Evolutionary conservation across 2,113 vertebrate genomes (phyloP), one percentile per base, ranked within the genome.

Genomic region (Ia io): DNA sequence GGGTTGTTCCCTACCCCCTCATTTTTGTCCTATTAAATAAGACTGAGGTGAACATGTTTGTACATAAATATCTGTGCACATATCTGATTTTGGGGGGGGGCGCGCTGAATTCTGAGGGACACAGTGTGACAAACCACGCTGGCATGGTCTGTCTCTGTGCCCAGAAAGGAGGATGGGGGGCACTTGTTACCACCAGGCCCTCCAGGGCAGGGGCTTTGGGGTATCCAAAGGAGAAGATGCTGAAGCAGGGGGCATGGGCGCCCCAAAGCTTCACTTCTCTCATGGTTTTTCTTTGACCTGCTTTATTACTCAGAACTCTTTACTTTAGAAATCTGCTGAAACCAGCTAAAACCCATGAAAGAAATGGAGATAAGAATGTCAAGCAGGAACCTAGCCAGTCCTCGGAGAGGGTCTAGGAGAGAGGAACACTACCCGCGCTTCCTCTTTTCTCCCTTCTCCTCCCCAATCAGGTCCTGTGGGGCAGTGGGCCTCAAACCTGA

Each of bases 401-500:
- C 16, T 82, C n/a, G 28, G 90, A 51, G 53, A 89, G 51, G 67
- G 69, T n/a, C 84, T 49, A n/a, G 69, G 74, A 25, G 80, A 82
- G 35, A 70, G 49, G 9, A 53, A 10, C 2, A 3, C 49, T 25
- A 0, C 6, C 1, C 0, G 0, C 0, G 17, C 47, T 14, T 65
- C 84, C 32, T 42, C 70, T 40, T 20, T 9, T 9, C 49, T 12
- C 37, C 69, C 44, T 23, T 22, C 76, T 7, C 30, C 44, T 18
- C 42, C 59, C 83, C 3, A 4, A 0, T 1, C 1, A 4, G 20
- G 56, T 70, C 85, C 37, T 17, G 2, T 40, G 35, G 56, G 32
- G 10, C 63, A 30, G 40, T 42, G 42, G 9, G 9, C 9, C 73
- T 96, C 44, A 9, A 7, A 82, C 51, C 16, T 28, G 56, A 42